phyloP scores from a whole-genome alignment of 2,888 invertebrate genomes.

The Allacma fusca region DNA sequence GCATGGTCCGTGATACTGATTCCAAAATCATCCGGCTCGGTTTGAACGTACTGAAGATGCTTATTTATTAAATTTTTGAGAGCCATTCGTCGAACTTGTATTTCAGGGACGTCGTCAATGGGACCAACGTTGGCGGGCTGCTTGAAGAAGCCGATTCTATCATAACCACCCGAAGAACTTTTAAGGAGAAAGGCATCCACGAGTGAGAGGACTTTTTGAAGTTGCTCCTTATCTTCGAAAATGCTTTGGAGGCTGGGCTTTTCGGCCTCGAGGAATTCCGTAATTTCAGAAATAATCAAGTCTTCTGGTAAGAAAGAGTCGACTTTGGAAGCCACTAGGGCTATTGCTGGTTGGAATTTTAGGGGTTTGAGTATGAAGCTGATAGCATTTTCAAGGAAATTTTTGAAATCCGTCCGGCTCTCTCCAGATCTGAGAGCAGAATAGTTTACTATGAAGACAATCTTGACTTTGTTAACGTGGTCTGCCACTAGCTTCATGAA shows the following conservation, averaged over 20 bases:
- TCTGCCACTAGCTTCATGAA: neutral
- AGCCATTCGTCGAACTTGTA: neutral
- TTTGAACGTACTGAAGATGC: neutral
- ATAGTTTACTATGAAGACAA: constrained; percentile 16
- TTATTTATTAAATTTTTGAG: neutral
- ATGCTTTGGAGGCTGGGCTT: neutral
- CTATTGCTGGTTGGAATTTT: neutral
- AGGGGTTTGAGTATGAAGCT: neutral
- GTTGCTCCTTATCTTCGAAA: neutral
- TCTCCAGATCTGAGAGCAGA: constrained; percentile 12
- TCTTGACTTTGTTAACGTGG: neutral
- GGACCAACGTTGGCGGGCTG: neutral
- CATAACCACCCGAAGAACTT: neutral
- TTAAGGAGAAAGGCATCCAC: neutral
- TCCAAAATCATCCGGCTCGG: neutral
- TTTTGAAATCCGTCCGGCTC: constrained; percentile 4
- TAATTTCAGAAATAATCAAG: neutral
- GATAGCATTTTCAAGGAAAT: neutral
- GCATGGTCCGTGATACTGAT: neutral
- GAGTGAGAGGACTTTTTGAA: neutral
- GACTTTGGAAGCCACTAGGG: neutral
- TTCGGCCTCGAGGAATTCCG: neutral
- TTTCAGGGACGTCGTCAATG: neutral
- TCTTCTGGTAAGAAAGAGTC: neutral
- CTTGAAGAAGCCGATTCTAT: neutral